A percentile compares a stretch with the other conserved stretches of the same genome.
Conservation (phyloP, 2,797 vertebrate genomes). For the Tenualosa thibaudeaui region DNA sequence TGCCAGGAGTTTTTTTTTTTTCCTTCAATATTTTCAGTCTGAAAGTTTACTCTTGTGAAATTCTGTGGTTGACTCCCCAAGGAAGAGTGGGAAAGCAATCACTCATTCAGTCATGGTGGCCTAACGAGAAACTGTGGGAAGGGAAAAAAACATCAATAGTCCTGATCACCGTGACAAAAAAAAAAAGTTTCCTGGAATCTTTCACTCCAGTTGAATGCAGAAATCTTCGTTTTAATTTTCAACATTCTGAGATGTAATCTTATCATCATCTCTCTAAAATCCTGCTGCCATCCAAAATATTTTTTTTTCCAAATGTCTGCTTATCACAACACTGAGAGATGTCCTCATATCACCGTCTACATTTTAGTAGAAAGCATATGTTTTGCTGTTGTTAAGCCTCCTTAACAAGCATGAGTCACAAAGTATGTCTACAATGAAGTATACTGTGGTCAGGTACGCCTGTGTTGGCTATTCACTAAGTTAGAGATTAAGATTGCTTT, state of each 20-base stretch:
- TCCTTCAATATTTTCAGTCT: conserved; percentile 9
- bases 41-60: conserved; percentile 18
- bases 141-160: conserved; percentile 5
- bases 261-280: neutral
- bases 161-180: neutral
- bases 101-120: conserved; percentile 7
- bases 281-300: neutral
- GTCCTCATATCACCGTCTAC: neutral
- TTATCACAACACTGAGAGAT: neutral
- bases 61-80: neutral
- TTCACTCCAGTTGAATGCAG: neutral
- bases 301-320: neutral
- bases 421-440: neutral
- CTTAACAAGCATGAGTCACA: neutral
- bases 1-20: neutral
- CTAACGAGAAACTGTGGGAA: neutral
- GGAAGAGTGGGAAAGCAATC: neutral
- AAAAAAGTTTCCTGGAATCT: conserved; percentile 9
- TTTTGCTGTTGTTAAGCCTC: neutral
- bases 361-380: neutral
- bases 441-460: neutral
- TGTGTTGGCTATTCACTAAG: neutral
- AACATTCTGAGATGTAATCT: neutral
- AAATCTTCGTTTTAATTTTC: neutral
- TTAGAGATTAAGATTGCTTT: neutral